Evolutionary conservation across 2,888 invertebrate species (phyloP).

Genomic region (Troides oblongomaculatus): DNA sequence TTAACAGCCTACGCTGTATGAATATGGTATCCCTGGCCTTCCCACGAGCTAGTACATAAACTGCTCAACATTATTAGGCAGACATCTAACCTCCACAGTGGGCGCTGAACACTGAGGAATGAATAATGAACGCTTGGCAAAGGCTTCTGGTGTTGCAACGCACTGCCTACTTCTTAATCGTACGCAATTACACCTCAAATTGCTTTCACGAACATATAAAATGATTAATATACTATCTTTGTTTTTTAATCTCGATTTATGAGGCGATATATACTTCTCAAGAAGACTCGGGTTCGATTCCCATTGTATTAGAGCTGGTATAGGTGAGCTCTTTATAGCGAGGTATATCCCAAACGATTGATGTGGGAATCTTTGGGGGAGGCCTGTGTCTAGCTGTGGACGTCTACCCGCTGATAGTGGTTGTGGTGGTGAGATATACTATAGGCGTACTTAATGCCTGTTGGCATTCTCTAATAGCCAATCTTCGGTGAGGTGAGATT

Average conservation of each 20-base stretch:
- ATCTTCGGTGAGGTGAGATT: too few species aligned
- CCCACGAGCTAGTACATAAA: slow-evolving; percentile 19
- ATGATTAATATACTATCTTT: not conserved
- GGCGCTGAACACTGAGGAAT: slow-evolving; percentile 20
- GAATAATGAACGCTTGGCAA: slow-evolving; percentile 28
- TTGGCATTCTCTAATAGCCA: too few species aligned
- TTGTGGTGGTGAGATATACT: too few species aligned
- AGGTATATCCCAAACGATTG: too few species aligned
- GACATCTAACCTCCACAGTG: slow-evolving; percentile 23
- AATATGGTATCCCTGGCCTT: slow-evolving; percentile 10
- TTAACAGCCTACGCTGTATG: slow-evolving; percentile 9
- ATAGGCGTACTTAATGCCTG: too few species aligned
- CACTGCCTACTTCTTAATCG: slow-evolving; percentile 15
- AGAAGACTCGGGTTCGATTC: too few species aligned
- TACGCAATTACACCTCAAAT: slow-evolving; percentile 22
- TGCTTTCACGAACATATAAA: not conserved
- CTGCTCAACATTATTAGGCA: slow-evolving; percentile 23
- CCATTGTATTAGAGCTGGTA: too few species aligned
- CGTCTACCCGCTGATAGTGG: too few species aligned
- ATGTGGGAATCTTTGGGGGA: too few species aligned
- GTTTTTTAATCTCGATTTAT: not conserved
- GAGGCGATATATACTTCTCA: too few species aligned
- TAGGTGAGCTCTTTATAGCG: too few species aligned
- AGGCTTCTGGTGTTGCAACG: slow-evolving; percentile 17
- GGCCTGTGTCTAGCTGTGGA: too few species aligned